Evolutionary conservation across 2,888 invertebrate genomes (phyloP), one percentile per base, ranked within the genome.

Genomic region (Aelia acuminata): DNA sequence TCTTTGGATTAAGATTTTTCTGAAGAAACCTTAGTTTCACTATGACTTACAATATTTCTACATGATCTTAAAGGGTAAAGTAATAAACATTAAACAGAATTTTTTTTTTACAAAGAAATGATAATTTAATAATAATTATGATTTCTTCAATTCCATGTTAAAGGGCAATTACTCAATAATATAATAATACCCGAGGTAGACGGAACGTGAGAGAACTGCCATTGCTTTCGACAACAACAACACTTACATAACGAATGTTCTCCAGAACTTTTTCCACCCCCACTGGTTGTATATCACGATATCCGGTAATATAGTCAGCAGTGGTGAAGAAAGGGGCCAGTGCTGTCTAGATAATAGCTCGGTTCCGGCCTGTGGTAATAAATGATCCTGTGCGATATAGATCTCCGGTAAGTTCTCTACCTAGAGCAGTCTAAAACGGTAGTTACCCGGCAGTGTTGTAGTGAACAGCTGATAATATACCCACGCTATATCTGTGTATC

Each of bases 281-380:
- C 63, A 4, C 26, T 10, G 26, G 11, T 26, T 26, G 26, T 11
- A 57, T 70, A 57, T 70, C 63, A 70, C 31, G 63, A 70, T 70
- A 70, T 70, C 31, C 63, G 63, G 63, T 70, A 35, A 70, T 70
- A 70, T 70, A 70, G 63, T 31, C 63, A 70, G 63, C 63, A 70
- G 63, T 70, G 63, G 63, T 70, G 63, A 70, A 20, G 63, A 70
- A 70, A 70, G 63, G 63, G 63, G 57, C 18, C 31, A 70, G 35
- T 70, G 63, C 31, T 18, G 18, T 15, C 31, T 70, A 70, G 63
- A 70, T 70, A 70, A 70, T 70, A 20, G 63, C 31, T 70, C 63
- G 20, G 63, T 70, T 70, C 63, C 63, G 63, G 31, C 5, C 63
- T 35, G 13, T 18, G 1, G 63, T 35, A 70, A 70, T 70, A 35